Evolutionary conservation across 2,797 vertebrate species (phyloP).

Genomic region (Peromyscus nudipes): DNA sequence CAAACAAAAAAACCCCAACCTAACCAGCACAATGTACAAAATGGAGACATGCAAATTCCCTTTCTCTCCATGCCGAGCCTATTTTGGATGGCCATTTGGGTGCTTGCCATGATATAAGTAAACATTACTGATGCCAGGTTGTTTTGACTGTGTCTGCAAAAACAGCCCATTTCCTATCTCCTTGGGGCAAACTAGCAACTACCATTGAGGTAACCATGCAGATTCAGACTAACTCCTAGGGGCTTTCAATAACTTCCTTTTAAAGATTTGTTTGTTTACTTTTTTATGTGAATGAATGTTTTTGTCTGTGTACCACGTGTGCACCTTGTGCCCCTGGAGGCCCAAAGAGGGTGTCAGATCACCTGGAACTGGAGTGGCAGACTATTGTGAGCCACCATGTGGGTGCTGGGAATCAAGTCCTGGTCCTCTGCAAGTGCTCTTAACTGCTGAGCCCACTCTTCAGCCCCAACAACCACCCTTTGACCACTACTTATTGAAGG

Average conservation of each 20-base stretch:
- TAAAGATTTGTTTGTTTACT: not conserved
- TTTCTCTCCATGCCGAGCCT: not conserved
- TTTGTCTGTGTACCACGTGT: not conserved
- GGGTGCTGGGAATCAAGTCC: not conserved
- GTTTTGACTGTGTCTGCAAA: slow-evolving; percentile 60
- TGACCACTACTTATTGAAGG: not conserved
- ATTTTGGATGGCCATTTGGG: slow-evolving; percentile 23
- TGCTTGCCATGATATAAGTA: slow-evolving; percentile 34
- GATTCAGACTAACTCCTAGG: not conserved
- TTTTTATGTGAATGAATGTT: not conserved
- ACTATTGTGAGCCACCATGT: not conserved
- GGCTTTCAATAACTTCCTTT: not conserved
- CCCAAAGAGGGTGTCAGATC: not conserved
- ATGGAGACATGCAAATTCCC: not conserved
- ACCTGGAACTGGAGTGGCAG: not conserved
- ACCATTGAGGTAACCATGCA: not conserved
- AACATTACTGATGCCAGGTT: slow-evolving; percentile 46
- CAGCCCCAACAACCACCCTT: not conserved
- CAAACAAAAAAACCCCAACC: not conserved
- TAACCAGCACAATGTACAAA: not conserved
- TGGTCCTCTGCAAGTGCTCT: not conserved
- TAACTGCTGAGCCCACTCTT: not conserved
- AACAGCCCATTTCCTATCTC: slow-evolving; percentile 65
- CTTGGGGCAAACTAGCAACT: slow-evolving; percentile 24
- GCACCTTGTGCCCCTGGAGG: not conserved